Evolutionary conservation across 2,113 vertebrate species (phyloP).

Genomic region (Struthidea cinerea): DNA sequence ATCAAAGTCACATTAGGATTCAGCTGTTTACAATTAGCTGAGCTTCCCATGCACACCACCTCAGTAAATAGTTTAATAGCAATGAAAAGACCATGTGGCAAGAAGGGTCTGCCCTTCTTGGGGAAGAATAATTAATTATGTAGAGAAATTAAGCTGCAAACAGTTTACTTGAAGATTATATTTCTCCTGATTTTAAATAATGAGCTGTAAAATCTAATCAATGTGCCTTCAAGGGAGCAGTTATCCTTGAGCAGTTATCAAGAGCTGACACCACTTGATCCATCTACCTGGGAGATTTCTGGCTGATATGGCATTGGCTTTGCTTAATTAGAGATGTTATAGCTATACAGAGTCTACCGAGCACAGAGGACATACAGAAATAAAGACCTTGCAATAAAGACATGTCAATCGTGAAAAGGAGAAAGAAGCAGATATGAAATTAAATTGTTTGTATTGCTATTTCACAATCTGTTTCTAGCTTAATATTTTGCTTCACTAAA

Average conservation of each 20-base stretch:
- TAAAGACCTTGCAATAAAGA: background rate
- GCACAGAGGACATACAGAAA: background rate
- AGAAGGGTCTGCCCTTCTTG: background rate
- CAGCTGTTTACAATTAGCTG: slow-evolving; percentile 51
- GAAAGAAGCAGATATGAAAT: background rate
- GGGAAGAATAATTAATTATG: slow-evolving; percentile 21
- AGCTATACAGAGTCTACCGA: background rate
- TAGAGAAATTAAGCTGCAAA: slow-evolving; percentile 18
- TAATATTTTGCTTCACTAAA: background rate
- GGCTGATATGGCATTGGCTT: background rate
- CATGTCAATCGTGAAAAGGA: background rate
- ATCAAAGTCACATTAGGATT: slow-evolving; percentile 42
- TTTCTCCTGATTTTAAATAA: slow-evolving; percentile 43
- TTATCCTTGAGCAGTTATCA: background rate
- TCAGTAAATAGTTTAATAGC: slow-evolving; percentile 15
- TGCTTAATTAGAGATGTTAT: background rate
- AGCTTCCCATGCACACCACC: background rate
- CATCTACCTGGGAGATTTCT: background rate
- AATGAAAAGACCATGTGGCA: background rate
- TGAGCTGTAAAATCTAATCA: slow-evolving; percentile 46
- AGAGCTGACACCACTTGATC: background rate
- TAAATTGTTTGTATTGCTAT: background rate
- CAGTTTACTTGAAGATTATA: slow-evolving; percentile 1
- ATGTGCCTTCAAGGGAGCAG: background rate
- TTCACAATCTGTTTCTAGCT: background rate